Conservation (phyloP, 2,888 invertebrate genomes). For the Lathronympha strigana region DNA sequence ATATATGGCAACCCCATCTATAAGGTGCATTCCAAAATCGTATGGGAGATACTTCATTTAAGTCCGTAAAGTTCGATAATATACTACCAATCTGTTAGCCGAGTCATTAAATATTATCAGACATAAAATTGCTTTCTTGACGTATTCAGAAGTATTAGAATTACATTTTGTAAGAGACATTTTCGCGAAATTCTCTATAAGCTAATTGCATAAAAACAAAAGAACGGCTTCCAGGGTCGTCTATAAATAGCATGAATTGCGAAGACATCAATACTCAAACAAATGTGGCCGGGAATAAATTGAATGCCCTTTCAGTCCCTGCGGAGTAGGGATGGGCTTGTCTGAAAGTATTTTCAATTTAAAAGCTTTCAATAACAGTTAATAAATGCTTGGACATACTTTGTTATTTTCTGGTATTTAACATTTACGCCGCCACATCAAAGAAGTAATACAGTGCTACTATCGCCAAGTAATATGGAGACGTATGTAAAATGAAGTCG, state of each 20-base stretch:
- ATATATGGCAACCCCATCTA: no score
- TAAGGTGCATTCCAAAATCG: no score
- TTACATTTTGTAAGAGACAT: not conserved
- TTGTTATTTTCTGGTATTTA: not conserved
- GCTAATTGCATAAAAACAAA: not conserved
- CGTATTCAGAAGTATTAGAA: no score
- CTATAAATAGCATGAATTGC: slow-evolving; percentile 7
- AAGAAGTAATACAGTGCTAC: no score
- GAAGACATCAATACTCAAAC: slow-evolving; percentile 51
- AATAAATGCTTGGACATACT: not conserved
- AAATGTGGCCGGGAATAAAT: slow-evolving; percentile 71
- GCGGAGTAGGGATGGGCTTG: slow-evolving; percentile 65
- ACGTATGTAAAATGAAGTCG: no score
- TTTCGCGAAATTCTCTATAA: not conserved
- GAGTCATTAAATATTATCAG: no score
- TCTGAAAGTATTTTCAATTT: slow-evolving; percentile 41
- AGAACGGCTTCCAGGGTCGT: not conserved
- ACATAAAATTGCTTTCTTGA: no score
- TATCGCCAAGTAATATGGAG: no score
- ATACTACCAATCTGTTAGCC: no score
- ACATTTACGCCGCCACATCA: no score
- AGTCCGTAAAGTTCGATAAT: no score
- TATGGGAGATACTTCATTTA: no score
- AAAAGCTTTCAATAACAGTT: not conserved
- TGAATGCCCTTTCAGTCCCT: slow-evolving; percentile 66